These are phyloP conservation scores for Sturnus vulgaris DNA, from an alignment of 2,113 vertebrate species.

Conservation along the genomic window DNA sequence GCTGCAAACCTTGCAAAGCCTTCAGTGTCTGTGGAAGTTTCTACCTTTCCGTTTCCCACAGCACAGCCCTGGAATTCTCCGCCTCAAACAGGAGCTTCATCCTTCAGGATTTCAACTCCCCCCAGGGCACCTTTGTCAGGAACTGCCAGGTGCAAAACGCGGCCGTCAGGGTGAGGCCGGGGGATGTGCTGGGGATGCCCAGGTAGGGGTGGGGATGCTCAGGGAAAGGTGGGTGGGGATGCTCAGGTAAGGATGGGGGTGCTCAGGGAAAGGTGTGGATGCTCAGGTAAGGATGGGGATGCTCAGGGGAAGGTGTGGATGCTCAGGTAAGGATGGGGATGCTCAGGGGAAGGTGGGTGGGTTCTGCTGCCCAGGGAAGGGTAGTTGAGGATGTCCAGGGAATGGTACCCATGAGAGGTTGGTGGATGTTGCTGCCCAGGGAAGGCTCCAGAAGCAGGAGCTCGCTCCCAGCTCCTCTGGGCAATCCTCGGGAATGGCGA, in stretches of 20 bases:
- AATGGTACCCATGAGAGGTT: background rate
- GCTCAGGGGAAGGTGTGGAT: background rate
- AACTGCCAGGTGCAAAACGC: constrained; percentile 81
- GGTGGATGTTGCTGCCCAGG: background rate
- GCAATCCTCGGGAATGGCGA: fast-evolving
- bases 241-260: no score
- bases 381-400: background rate
- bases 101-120: background rate
- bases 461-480: background rate
- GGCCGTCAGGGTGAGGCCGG: constrained; percentile 67
- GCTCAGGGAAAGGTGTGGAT: background rate
- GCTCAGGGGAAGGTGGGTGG: background rate
- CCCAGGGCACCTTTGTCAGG: background rate
- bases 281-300: background rate
- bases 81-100: background rate
- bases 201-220: background rate
- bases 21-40: no score
- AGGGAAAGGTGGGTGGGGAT: background rate
- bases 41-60: no score
- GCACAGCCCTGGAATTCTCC: background rate
- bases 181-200: constrained; percentile 76
- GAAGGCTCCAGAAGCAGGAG: background rate
- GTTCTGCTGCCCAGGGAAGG: no score
- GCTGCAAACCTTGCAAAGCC: no score
- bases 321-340: background rate